Conservation (phyloP, 2,888 invertebrate genomes). For the Agrochola litura region DNA sequence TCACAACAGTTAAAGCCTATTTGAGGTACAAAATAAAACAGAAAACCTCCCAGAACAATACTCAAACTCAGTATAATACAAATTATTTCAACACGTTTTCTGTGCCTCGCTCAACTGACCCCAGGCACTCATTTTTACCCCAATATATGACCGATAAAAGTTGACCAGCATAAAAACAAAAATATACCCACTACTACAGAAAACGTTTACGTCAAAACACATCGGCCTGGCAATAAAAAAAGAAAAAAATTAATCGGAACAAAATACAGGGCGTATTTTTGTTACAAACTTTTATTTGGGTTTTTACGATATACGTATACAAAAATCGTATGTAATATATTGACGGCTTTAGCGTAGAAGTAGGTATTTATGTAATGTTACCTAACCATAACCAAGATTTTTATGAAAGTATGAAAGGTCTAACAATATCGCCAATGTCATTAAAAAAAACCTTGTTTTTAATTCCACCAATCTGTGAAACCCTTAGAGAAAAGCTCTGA, state of each 20-base stretch:
- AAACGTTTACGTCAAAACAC: slow-evolving; percentile 52
- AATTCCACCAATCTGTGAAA: neutral
- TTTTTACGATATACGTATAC: slow-evolving; percentile 27
- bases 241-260: slow-evolving; percentile 52
- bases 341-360: neutral
- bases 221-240: slow-evolving; percentile 45
- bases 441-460: neutral
- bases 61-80: slow-evolving; percentile 8
- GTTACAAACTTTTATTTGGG: slow-evolving; percentile 40
- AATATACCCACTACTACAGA: slow-evolving; percentile 29
- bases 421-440: neutral
- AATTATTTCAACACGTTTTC: slow-evolving; percentile 35
- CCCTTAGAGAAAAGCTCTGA: neutral
- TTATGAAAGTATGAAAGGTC: neutral
- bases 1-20: neutral
- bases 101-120: slow-evolving; percentile 24
- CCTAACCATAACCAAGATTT: neutral
- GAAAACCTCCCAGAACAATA: slow-evolving; percentile 9
- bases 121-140: slow-evolving; percentile 28
- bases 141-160: slow-evolving; percentile 50
- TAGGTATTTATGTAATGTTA: neutral
- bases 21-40: slow-evolving; percentile 17
- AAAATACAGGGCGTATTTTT: slow-evolving; percentile 50
- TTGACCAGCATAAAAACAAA: slow-evolving; percentile 58
- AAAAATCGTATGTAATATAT: slow-evolving; percentile 2